These are phyloP conservation scores for Thymelicus lineola DNA, from an alignment of 2,888 invertebrate species.

Conservation along the genomic window DNA sequence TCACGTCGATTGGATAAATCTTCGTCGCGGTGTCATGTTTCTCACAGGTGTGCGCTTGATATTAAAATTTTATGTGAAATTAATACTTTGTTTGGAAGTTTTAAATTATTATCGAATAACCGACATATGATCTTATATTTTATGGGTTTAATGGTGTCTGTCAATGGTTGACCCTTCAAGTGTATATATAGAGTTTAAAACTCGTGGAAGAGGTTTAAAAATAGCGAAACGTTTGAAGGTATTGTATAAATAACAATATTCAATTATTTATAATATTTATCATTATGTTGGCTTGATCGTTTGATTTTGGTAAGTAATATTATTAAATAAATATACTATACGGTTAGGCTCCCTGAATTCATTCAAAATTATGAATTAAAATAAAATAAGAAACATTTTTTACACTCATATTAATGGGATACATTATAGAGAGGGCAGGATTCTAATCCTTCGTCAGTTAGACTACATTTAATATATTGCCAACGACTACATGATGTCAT, in stretches of 20 bases:
- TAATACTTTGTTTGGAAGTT: constrained; percentile 15
- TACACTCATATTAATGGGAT: too few species aligned
- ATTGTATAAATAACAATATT: background rate
- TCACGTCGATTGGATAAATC: constrained; percentile 36
- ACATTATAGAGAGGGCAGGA: background rate
- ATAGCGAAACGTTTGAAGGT: background rate
- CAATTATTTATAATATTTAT: too few species aligned
- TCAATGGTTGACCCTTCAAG: background rate
- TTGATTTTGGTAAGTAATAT: too few species aligned
- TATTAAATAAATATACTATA: too few species aligned
- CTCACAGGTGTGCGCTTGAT: constrained; percentile 59
- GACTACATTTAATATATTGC: too few species aligned
- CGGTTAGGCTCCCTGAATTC: too few species aligned
- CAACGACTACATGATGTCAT: background rate
- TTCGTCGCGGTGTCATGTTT: constrained; percentile 53
- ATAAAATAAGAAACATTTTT: too few species aligned
- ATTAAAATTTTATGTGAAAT: constrained; percentile 46
- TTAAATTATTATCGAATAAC: constrained; percentile 6
- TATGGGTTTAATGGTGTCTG: background rate
- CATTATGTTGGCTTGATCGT: too few species aligned
- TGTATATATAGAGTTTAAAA: background rate
- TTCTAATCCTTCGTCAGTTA: background rate
- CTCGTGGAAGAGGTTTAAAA: background rate
- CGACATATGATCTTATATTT: constrained; percentile 22
- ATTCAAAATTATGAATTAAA: too few species aligned